Percentiles rank a stretch among this genome's conserved stretches.
Evolutionary conservation across 2,113 vertebrate genomes (phyloP).

Genomic region (Pungitius pungitius): DNA sequence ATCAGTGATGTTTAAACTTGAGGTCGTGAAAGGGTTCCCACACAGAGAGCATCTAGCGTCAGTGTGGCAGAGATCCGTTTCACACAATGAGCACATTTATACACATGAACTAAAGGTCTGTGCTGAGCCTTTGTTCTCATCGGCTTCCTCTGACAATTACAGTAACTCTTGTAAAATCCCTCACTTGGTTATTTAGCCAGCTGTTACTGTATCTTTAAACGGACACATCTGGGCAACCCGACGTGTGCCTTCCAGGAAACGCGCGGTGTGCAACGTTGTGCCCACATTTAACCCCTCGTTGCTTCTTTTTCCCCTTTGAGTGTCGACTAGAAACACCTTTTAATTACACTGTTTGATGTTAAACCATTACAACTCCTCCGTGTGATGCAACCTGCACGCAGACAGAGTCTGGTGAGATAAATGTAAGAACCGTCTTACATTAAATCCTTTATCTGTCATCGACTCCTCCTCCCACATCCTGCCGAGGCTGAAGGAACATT

Average conservation of each 20-base stretch:
- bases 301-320: background rate
- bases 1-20: slow-evolving; percentile 19
- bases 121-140: background rate
- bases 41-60: too few species aligned
- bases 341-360: too few species aligned
- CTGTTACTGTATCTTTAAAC: background rate
- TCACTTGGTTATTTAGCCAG: background rate
- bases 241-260: background rate
- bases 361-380: too few species aligned
- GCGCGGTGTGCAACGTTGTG: background rate
- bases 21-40: slow-evolving; percentile 56
- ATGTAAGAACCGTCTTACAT: too few species aligned
- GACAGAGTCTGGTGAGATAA: too few species aligned
- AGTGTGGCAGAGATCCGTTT: too few species aligned
- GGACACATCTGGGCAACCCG: background rate
- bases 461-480: slow-evolving; percentile 1
- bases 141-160: background rate
- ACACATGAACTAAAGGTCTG: background rate
- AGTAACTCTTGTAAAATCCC: background rate
- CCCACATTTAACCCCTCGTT: background rate
- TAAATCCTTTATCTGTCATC: background rate
- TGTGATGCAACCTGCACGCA: too few species aligned
- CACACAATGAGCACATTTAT: background rate
- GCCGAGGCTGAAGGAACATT: slow-evolving; percentile 19
- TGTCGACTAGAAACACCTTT: background rate